Percentiles rank a stretch among this genome's conserved stretches.
These are phyloP conservation scores for Callorhinus ursinus DNA, from an alignment of 2,113 vertebrate species.

Conservation along the genomic window DNA sequence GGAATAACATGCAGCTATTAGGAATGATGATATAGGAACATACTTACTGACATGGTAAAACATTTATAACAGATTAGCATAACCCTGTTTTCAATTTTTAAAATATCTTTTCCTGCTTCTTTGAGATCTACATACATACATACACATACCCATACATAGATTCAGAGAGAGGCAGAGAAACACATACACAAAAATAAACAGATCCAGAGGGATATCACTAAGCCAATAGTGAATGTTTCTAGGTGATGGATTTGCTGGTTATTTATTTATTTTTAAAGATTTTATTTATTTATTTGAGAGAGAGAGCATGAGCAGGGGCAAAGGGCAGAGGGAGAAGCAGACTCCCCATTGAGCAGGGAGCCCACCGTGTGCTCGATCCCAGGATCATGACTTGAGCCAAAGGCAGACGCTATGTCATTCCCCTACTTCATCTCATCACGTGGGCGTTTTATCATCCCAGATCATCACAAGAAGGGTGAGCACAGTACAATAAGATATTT, in stretches of 20 bases:
- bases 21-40: neutral
- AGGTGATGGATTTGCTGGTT: neutral
- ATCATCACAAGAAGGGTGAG: neutral
- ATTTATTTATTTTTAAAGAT: neutral
- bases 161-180: neutral
- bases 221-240: neutral
- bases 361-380: neutral
- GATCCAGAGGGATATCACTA: neutral
- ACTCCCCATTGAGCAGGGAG: neutral
- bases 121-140: neutral
- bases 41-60: neutral
- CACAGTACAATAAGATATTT: neutral
- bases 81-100: neutral
- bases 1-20: neutral
- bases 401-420: neutral
- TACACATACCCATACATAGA: neutral
- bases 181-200: neutral
- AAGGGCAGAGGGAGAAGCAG: neutral
- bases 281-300: neutral
- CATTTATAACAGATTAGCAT: neutral
- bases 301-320: neutral
- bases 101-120: neutral
- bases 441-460: neutral
- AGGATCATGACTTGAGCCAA: neutral
- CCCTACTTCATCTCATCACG: neutral